Evolutionary conservation across 1,140 invertebrate species (phyloP), one percentile per base, ranked within the genome.

Genomic region (Heliconius hermathena): DNA sequence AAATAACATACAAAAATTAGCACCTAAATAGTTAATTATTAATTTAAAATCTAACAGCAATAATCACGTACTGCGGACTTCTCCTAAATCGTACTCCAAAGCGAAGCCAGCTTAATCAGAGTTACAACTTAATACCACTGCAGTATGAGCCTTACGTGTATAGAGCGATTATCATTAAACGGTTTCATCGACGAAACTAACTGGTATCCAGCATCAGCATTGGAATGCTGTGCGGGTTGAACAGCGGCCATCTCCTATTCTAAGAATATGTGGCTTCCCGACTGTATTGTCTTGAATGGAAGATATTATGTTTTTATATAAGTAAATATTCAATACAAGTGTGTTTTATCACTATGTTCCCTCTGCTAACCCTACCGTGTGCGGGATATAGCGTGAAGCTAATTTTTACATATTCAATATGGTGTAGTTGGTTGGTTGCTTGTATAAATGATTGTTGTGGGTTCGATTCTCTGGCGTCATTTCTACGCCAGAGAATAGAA

Each of bases 31-130:
- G 49, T 52, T 20, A 52, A 52, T 5, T 13, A 52, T 52, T 13
- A n/a, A n/a, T n/a, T n/a, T n/a, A 16, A 52, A 11, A 11, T 8
- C 1, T 13, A 52, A 52, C 13, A 52, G 16, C 8, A 11, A 18
- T 52, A 52, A 57, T 57, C 54, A 57, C n/a, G 54, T 57, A 57
- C 20, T n/a, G 54, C 8, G 2, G 49, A 54, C 52, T 20, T 3
- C 20, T 13, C 20, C 52, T 54, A 57, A 57, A 57, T 57, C 38
- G 52, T 57, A 57, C 20, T n/a, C 20, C 52, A 57, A n/a, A 57
- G 54, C 54, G 54, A 57, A 57, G 54, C 57, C 57, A 26, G 57
- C 57, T 60, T 60, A 60, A 60, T 60, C 22, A 60, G 57, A 60
- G 57, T 60, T 60, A 60, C 57, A 60, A 60, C 57, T 60, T 60